phyloP scores from a whole-genome alignment of 2,113 vertebrate genomes.

The Oenanthe melanoleuca region DNA sequence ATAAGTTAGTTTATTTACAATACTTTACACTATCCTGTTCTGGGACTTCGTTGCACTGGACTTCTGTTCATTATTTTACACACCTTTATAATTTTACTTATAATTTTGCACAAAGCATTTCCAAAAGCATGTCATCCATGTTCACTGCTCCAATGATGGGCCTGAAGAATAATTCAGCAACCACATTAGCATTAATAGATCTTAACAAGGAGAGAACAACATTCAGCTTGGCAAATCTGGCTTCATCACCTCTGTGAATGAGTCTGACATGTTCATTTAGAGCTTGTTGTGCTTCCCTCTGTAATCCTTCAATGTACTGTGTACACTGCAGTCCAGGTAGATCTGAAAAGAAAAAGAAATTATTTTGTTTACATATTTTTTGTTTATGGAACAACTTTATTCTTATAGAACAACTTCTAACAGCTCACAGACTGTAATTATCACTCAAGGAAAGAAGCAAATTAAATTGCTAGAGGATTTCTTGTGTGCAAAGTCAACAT shows the following conservation, averaged over 20 bases:
- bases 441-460: not conserved
- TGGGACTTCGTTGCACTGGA: not conserved
- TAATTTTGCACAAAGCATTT: conserved; percentile 95
- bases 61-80: conserved; percentile 13
- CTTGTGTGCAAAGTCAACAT: not conserved
- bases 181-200: conserved; percentile 85
- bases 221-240: conserved; percentile 89
- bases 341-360: conserved; percentile 74
- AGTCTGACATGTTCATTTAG: conserved; percentile 90
- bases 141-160: conserved; percentile 91
- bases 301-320: conserved; percentile 92
- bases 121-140: conserved; percentile 96
- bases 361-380: not conserved
- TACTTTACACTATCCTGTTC: conserved; percentile 64
- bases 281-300: conserved; percentile 91
- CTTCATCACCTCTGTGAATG: conserved; percentile 83
- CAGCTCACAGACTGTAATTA: not conserved
- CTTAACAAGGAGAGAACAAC: conserved; percentile 90
- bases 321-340: conserved; percentile 89
- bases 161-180: conserved; percentile 94
- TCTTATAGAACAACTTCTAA: not conserved
- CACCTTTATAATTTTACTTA: conserved; percentile 79
- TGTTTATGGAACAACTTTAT: not conserved
- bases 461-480: not conserved
- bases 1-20: conserved; percentile 81